A percentile compares a stretch with the other conserved stretches of the same genome.
phyloP scores from a whole-genome alignment of 2,888 invertebrate species.

The Vesta saturnalis region DNA sequence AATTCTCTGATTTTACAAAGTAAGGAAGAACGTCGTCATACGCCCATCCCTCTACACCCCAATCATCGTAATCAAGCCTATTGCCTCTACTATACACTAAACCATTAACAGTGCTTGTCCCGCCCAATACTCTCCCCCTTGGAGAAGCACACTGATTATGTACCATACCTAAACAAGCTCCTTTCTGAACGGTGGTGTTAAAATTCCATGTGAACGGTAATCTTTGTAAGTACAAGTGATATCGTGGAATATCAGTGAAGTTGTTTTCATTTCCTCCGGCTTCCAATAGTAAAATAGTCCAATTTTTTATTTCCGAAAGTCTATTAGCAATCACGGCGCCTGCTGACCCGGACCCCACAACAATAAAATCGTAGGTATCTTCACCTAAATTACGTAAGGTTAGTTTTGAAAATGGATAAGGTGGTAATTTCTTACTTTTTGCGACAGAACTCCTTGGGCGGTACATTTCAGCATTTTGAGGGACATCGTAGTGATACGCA shows the following conservation, averaged over 20 bases:
- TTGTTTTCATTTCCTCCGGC: slow-evolving; percentile 62
- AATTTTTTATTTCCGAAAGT: slow-evolving; percentile 71
- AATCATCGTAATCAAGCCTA: slow-evolving; percentile 40
- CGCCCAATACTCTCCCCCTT: slow-evolving; percentile 44
- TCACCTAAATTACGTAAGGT: neutral
- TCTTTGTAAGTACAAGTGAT: slow-evolving; percentile 27
- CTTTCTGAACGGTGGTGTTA: slow-evolving; percentile 19
- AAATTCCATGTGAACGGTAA: slow-evolving; percentile 28
- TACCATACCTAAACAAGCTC: slow-evolving; percentile 40
- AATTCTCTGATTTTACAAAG: slow-evolving; percentile 53
- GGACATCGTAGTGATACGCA: neutral
- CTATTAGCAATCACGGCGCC: slow-evolving; percentile 74
- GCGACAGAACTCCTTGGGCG: neutral
- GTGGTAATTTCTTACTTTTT: neutral
- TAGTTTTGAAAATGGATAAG: too few species aligned
- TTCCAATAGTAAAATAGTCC: slow-evolving; percentile 73
- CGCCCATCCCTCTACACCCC: slow-evolving; percentile 61
- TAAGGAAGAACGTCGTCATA: slow-evolving; percentile 54
- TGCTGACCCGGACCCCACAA: slow-evolving; percentile 73
- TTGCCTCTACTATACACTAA: slow-evolving; percentile 44
- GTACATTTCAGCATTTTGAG: neutral
- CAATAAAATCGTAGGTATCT: slow-evolving; percentile 70
- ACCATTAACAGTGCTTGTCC: slow-evolving; percentile 43
- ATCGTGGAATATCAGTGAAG: slow-evolving; percentile 23
- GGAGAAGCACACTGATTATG: slow-evolving; percentile 37